Percentiles rank a stretch among this genome's conserved stretches.
These are phyloP conservation scores for Upupa epops DNA, from an alignment of 2,113 vertebrate species.

Conservation along the genomic window DNA sequence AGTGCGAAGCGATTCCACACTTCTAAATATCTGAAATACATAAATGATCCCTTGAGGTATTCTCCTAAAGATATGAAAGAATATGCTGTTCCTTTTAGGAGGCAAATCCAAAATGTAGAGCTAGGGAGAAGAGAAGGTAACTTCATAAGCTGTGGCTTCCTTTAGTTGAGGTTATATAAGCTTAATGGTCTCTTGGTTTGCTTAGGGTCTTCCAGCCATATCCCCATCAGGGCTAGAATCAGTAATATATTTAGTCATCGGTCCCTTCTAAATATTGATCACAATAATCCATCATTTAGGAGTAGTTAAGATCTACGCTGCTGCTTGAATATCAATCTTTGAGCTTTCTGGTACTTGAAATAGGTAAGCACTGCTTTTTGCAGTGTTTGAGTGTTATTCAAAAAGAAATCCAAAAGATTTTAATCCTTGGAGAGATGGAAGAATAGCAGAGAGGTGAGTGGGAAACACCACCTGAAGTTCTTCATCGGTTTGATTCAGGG, in stretches of 20 bases:
- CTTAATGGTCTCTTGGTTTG: not conserved
- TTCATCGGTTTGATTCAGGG: not conserved
- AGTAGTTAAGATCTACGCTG: not conserved
- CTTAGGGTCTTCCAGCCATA: not conserved
- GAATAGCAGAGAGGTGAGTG: not conserved
- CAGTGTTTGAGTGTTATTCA: not conserved
- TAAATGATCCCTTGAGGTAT: not conserved
- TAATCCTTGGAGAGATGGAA: not conserved
- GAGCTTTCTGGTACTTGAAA: not conserved
- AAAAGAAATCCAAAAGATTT: not conserved
- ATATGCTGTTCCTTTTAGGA: not conserved
- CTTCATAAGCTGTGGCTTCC: not conserved
- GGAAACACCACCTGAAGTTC: not conserved
- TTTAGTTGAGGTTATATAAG: not conserved
- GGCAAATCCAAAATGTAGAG: not conserved
- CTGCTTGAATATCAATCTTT: not conserved
- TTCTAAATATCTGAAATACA: not conserved
- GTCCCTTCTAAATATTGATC: not conserved
- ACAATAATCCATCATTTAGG: not conserved
- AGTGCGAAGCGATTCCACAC: not conserved
- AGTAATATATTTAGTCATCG: not conserved
- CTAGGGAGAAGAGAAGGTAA: not conserved
- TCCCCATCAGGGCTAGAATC: not conserved
- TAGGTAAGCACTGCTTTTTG: not conserved
- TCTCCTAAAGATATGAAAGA: not conserved